These are phyloP conservation scores for Noctuana brunneofusca DNA, from an alignment of 2,888 invertebrate genomes.

Conservation along the genomic window DNA sequence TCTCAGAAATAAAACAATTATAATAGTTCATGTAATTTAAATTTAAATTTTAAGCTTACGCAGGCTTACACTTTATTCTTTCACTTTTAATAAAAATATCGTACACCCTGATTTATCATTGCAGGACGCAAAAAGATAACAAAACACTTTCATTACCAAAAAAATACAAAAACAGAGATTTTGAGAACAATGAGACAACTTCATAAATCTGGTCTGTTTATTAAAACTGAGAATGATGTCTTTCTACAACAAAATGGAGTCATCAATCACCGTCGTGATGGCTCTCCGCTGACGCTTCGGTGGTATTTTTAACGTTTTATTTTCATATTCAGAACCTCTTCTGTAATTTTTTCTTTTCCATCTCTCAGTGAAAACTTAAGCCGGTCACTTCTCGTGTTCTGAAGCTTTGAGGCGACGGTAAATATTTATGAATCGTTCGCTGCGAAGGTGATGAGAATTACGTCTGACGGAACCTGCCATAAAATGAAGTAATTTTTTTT, in stretches of 20 bases:
- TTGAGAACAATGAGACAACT: slow-evolving; percentile 29
- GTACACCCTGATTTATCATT: background rate
- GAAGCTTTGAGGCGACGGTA: slow-evolving; percentile 14
- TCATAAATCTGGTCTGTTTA: slow-evolving; percentile 45
- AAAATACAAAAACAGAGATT: slow-evolving; percentile 10
- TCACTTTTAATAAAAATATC: too few species aligned
- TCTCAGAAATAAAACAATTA: too few species aligned
- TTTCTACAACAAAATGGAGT: slow-evolving; percentile 40
- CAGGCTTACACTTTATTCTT: too few species aligned
- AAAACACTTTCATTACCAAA: slow-evolving; percentile 2
- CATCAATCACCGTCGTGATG: slow-evolving; percentile 52
- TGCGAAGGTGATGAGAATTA: slow-evolving; percentile 17
- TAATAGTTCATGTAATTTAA: too few species aligned
- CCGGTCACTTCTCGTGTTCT: slow-evolving; percentile 16
- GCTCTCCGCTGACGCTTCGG: slow-evolving; percentile 37
- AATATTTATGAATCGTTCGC: slow-evolving; percentile 25
- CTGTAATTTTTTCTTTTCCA: slow-evolving; percentile 24
- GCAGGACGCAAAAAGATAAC: background rate
- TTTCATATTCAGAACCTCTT: slow-evolving; percentile 33
- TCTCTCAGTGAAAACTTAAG: slow-evolving; percentile 17
- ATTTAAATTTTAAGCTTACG: too few species aligned
- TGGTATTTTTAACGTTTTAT: slow-evolving; percentile 42
- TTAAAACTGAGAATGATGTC: slow-evolving; percentile 43
- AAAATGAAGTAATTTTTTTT: too few species aligned
- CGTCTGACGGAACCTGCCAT: background rate